phyloP scores from a whole-genome alignment of 2,113 vertebrate species.

The Notothenia coriiceps region DNA sequence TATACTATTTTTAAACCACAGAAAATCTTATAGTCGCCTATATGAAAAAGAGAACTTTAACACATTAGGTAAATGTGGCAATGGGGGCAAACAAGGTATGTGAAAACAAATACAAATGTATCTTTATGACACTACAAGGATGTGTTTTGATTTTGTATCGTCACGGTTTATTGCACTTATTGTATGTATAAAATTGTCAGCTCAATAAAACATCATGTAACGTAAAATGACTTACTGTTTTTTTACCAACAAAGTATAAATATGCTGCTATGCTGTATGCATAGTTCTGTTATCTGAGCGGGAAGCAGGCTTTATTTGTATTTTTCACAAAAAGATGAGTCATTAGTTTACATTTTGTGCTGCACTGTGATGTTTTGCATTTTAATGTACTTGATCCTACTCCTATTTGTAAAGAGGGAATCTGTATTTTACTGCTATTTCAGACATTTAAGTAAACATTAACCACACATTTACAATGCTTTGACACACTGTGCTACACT shows the following conservation, averaged over 20 bases:
- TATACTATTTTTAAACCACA: neutral
- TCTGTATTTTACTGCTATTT: neutral
- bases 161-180: too few species aligned
- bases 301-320: constrained; percentile 8
- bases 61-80: neutral
- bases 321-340: constrained; percentile 15
- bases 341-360: constrained; percentile 1
- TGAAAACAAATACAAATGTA: neutral
- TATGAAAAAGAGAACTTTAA: neutral
- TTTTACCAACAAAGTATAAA: too few species aligned
- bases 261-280: neutral
- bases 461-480: neutral
- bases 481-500: neutral
- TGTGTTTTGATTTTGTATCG: too few species aligned
- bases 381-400: neutral
- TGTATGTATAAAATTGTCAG: too few species aligned
- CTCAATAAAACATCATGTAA: too few species aligned
- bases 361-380: neutral
- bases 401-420: neutral
- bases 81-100: neutral
- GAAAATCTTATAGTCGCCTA: neutral
- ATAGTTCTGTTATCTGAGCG: neutral
- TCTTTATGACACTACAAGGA: too few species aligned
- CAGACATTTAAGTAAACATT: neutral
- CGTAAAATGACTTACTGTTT: too few species aligned